phyloP scores from a whole-genome alignment of 2,888 invertebrate genomes.

The Trachelus tabidus region DNA sequence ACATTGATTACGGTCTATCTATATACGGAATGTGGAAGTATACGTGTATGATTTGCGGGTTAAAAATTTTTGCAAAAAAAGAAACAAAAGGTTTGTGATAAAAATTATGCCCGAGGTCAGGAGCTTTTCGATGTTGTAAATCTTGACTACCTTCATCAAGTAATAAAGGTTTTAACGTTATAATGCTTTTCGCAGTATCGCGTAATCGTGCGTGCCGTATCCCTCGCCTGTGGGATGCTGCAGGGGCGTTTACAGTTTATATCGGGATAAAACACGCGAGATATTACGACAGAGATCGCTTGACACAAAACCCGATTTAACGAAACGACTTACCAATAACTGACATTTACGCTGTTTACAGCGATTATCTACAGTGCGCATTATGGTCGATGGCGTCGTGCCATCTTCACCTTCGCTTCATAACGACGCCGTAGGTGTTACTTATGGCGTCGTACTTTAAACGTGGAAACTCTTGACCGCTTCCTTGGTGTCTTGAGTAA shows the following conservation, averaged over 20 bases:
- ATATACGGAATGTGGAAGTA: not conserved
- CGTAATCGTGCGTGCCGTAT: not conserved
- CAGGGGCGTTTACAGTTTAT: not conserved
- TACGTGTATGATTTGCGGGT: not conserved
- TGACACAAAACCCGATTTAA: constrained; percentile 1
- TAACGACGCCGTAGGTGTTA: not conserved
- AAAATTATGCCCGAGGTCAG: not conserved
- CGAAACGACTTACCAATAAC: not conserved
- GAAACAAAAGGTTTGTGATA: not conserved
- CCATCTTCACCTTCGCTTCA: not conserved
- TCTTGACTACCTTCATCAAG: constrained; percentile 23
- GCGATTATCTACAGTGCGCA: not conserved
- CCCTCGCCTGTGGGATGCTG: not conserved
- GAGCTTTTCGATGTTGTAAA: not conserved
- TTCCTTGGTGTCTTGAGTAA: not conserved
- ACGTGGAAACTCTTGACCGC: not conserved
- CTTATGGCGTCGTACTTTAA: not conserved
- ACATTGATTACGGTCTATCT: not conserved
- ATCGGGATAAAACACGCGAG: not conserved
- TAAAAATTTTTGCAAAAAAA: not conserved
- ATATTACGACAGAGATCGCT: not conserved
- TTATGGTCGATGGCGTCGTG: constrained; percentile 1
- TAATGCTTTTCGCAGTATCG: not conserved
- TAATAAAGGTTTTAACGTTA: constrained; percentile 28
- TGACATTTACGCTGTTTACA: not conserved